Base-by-base conservation (phyloP, 1,140 invertebrate genomes). In the Lordiphosa clarofinis region DNA sequence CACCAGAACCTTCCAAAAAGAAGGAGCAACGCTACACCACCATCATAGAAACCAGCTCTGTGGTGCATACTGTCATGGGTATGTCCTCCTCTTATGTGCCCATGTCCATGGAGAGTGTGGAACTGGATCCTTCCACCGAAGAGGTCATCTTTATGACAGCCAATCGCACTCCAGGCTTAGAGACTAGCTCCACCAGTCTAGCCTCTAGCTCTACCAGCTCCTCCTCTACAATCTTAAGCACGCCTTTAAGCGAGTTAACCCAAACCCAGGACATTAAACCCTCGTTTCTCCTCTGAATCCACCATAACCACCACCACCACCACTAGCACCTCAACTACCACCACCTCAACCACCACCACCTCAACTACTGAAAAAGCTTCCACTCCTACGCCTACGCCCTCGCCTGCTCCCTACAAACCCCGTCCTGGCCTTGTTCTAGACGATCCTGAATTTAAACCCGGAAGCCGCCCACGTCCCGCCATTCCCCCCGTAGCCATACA, bases 371-470 rank as follows among this genome's bases (percentile, higher is more conserved):
- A 73, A 62, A 72, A 61, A 49, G 54, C 57, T 54, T 50, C 60
- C 44, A 65, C 75, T 50, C 58, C 71, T 60, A 66, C 65, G 46
- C 58, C 71, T 60, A 66, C 65, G 46, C 58, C 71, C 58, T 64
- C 65, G 46, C 66, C 69, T 43, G 60, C 66, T 19, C 62, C 76
- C 57, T 95, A 95, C 87, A 91, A 93, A 40, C 94, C 94, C 4
- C 90, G 95, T 21, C 95, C 95, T 4, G 95, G 95, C 33, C 95
- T 96, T 35, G 94, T 96, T 1, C 88, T 96, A 11, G 95, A 96
- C 63, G 95, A 96, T 81, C 93, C 94, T 1, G 93, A 94, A 81
- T 94, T 93, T 88, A 94, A 94, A 76, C 93, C 93, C 0, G 92
- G 92, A 40, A 91, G 91, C 0, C 76, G 88, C 4, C 90, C 84